Conservation (phyloP, 1,140 invertebrate genomes). For the Lutraria rhynchaena region DNA sequence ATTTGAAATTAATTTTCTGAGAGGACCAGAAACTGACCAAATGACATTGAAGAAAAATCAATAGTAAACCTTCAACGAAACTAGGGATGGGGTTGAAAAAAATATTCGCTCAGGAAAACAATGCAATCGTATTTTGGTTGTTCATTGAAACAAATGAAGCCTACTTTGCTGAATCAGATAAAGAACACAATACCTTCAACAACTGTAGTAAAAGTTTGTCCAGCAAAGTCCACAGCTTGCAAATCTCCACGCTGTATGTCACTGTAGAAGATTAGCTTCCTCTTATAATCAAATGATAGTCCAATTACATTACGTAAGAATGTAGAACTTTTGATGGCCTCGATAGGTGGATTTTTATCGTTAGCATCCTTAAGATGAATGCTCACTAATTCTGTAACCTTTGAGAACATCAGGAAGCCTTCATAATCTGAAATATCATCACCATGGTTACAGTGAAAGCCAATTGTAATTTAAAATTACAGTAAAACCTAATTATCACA, state of each 20-base stretch:
- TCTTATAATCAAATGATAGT: slow-evolving; percentile 90
- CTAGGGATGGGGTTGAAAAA: too few relatives aligned
- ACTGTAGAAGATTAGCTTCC: slow-evolving; percentile 90
- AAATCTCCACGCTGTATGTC: slow-evolving; percentile 93
- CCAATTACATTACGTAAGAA: slow-evolving; percentile 92
- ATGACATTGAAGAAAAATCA: too few relatives aligned
- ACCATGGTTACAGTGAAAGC: too few relatives aligned
- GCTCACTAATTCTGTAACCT: slow-evolving; percentile 93
- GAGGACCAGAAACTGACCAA: too few relatives aligned
- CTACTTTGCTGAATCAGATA: background rate
- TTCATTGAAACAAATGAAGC: background rate
- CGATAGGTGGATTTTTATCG: slow-evolving; percentile 89
- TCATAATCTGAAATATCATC: slow-evolving; percentile 87
- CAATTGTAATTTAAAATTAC: too few relatives aligned
- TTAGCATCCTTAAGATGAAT: slow-evolving; percentile 89
- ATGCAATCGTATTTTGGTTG: background rate
- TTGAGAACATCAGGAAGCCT: slow-evolving; percentile 96
- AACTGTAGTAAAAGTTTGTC: slow-evolving; percentile 87
- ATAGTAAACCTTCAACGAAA: too few relatives aligned
- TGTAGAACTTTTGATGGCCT: slow-evolving; percentile 87
- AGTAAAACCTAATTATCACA: too few relatives aligned
- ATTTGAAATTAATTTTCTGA: too few relatives aligned
- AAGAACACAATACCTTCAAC: slow-evolving; percentile 83
- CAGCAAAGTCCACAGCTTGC: slow-evolving; percentile 92
- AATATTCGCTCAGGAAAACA: too few relatives aligned